These are phyloP conservation scores for Atrina japonica DNA, from an alignment of 2,888 invertebrate genomes.

Conservation along the genomic window DNA sequence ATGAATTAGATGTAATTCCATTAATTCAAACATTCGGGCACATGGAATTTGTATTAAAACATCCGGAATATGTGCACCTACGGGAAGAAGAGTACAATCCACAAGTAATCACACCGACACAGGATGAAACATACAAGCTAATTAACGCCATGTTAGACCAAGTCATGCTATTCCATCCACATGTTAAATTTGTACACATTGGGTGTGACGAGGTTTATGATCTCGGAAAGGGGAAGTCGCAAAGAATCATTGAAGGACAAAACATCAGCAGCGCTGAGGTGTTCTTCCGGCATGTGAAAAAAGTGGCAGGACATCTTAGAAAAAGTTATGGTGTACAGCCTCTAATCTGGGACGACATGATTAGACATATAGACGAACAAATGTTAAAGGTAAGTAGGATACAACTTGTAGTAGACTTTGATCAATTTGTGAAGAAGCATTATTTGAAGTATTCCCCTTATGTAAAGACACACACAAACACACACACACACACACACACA, in stretches of 20 bases:
- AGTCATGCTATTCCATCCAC: conserved; percentile 85
- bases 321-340: conserved; percentile 83
- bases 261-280: conserved; percentile 60
- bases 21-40: conserved; percentile 92
- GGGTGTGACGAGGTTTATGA: conserved; percentile 87
- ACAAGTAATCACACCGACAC: conserved; percentile 49
- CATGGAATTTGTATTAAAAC: conserved; percentile 89
- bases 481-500: too few relatives aligned
- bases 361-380: conserved; percentile 85
- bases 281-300: conserved; percentile 83
- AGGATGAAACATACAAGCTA: conserved; percentile 81
- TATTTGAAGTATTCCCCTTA: too few relatives aligned
- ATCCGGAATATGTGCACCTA: conserved; percentile 85
- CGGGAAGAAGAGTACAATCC: conserved; percentile 85
- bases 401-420: too few relatives aligned
- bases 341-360: conserved; percentile 91
- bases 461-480: too few relatives aligned
- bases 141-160: conserved; percentile 86
- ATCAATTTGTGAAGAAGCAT: too few relatives aligned
- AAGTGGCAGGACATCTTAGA: conserved; percentile 38
- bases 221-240: conserved; percentile 46
- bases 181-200: conserved; percentile 85
- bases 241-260: conserved; percentile 69
- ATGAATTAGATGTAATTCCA: conserved; percentile 87
- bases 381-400: conserved; percentile 67